Evolutionary conservation across 2,113 vertebrate species (phyloP), one percentile per base, ranked within the genome.

Genomic region (Artemisiospiza belli): DNA sequence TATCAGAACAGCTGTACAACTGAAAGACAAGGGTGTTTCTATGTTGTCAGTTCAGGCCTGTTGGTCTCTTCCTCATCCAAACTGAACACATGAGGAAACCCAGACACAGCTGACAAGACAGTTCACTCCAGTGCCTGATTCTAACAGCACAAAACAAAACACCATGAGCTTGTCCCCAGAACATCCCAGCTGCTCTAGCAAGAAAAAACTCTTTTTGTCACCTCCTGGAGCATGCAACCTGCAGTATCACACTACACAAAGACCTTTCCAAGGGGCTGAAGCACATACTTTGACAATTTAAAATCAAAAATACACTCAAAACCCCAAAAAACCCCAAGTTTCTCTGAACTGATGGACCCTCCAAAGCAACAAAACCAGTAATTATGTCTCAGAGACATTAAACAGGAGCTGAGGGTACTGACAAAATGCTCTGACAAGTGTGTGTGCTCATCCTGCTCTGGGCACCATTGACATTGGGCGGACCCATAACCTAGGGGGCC

Each of bases 21-120:
- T 59, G 79, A 35, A 86, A 81, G 55, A 30, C 72, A 89, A 61
- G 73, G 47, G 57, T 83, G 39, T 72, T 92, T 39, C 62, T 37
- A 1, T 1, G 5, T 24, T 66, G 85, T 66, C 82, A 54, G 35
- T 54, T 77, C 72, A 86, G 72, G 58, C 63, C 23, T 43, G 46
- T 33, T 62, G 70, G 58, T 85, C 58, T 77, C 92, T 86, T 88
- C 95, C 67, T 69, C 83, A 55, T 77, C 55, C 88, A 90, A 69
- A 73, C 22, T 12, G 41, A 76, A 55, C 1, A 24, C 35, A 25
- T 58, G 83, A 96, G 58, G 82, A 94, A 93, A 90, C 23, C 37
- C 85, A 96, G 90, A 76, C 43, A 46, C 39, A 74, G 85, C 46
- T 86, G 79, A 90, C 54, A 39, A 49, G 78, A 69, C 24, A 39